These are phyloP conservation scores for Decapterus maruadsi DNA, from an alignment of 2,797 vertebrate genomes.

Conservation along the genomic window DNA sequence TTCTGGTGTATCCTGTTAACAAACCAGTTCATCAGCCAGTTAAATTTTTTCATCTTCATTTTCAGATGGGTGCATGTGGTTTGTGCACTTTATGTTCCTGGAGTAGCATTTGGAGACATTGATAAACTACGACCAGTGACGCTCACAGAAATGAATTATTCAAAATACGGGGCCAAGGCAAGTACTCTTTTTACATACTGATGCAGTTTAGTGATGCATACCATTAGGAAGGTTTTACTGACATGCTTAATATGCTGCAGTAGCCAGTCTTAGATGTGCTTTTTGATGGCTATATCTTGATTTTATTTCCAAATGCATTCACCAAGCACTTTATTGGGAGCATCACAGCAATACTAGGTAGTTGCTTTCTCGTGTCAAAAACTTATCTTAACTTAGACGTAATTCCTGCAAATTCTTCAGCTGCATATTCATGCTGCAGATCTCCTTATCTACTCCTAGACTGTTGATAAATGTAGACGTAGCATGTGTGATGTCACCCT, in stretches of 20 bases:
- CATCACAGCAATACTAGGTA: not conserved
- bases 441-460: not conserved
- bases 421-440: not conserved
- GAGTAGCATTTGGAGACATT: conserved; percentile 99
- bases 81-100: conserved; percentile 98
- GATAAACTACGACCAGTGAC: conserved; percentile 98
- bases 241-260: not conserved
- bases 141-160: conserved; percentile 99
- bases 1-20: not conserved
- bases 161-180: conserved; percentile 98
- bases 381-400: not conserved
- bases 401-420: not conserved
- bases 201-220: not conserved
- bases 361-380: not conserved
- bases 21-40: not conserved
- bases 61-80: conserved; percentile 99
- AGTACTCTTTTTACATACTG: conserved; percentile 56
- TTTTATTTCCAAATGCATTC: not conserved
- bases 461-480: no score
- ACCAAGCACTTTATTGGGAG: not conserved
- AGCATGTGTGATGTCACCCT: no score
- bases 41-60: conserved; percentile 35
- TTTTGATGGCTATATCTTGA: not conserved
- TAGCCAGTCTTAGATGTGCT: not conserved
- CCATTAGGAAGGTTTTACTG: not conserved